Conservation (phyloP, 1,140 invertebrate species). For the Pristionchus pacificus region DNA sequence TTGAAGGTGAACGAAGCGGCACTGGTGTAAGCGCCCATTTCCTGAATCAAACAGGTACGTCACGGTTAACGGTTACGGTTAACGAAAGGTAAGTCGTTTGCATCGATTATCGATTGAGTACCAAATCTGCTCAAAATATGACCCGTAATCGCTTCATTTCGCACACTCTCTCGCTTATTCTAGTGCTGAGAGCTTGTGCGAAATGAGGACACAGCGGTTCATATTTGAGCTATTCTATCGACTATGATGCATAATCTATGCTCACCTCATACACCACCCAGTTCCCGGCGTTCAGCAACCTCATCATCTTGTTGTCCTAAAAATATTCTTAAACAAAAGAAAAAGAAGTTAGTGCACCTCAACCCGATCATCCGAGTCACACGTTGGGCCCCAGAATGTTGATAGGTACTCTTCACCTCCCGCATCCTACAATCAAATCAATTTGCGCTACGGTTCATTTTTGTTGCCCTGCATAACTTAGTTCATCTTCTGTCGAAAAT, state of each 20-base stretch:
- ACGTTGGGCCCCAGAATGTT: slow-evolving; percentile 85
- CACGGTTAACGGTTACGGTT: too few species aligned
- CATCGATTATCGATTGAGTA: too few species aligned
- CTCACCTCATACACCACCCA: neutral
- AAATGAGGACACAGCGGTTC: too few species aligned
- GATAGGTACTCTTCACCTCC: slow-evolving; percentile 42
- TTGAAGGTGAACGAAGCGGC: neutral
- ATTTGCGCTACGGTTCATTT: too few species aligned
- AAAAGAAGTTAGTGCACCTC: slow-evolving; percentile 51
- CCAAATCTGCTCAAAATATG: too few species aligned
- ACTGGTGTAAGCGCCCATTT: neutral
- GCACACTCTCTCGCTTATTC: too few species aligned
- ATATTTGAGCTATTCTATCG: too few species aligned
- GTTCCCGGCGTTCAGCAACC: neutral
- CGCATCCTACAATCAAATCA: too few species aligned
- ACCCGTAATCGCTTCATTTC: too few species aligned
- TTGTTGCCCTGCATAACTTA: neutral
- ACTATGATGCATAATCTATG: neutral
- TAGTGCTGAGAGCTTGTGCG: too few species aligned
- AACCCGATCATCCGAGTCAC: slow-evolving; percentile 84
- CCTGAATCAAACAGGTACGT: too few species aligned
- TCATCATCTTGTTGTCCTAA: neutral
- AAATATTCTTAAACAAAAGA: neutral
- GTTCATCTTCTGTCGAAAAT: neutral
- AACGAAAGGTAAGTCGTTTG: too few species aligned